These are phyloP conservation scores for Phrynocephalus versicolor DNA, from an alignment of 2,113 vertebrate species.

Conservation along the genomic window DNA sequence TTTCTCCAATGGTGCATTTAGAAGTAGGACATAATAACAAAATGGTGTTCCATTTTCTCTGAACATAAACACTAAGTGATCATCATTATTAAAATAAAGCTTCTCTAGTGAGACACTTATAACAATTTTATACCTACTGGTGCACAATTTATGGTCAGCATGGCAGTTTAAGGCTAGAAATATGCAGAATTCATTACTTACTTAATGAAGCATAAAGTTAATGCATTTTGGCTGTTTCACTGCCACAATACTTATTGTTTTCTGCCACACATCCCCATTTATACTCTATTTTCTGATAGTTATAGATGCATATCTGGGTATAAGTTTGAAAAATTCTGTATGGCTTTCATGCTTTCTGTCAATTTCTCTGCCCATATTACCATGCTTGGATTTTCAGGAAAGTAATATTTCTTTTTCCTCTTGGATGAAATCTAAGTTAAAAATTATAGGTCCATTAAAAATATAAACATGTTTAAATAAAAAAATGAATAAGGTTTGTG, in stretches of 20 bases:
- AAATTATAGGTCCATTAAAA: not conserved
- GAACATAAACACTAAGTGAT: constrained; percentile 59
- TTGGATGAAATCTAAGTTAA: not conserved
- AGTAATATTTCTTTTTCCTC: not conserved
- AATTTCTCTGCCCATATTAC: constrained; percentile 25
- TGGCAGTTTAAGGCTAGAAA: constrained; percentile 59
- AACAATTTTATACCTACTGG: constrained; percentile 53
- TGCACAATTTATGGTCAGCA: constrained; percentile 57
- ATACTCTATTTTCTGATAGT: constrained; percentile 24
- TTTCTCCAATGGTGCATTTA: constrained; percentile 43
- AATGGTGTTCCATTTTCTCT: constrained; percentile 41
- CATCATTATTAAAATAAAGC: constrained; percentile 55
- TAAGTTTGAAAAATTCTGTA: constrained; percentile 30
- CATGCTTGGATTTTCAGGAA: constrained; percentile 29
- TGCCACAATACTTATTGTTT: constrained; percentile 35
- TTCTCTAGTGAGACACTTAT: constrained; percentile 28
- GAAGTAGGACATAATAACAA: constrained; percentile 48
- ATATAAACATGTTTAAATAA: too few relatives aligned
- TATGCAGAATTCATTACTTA: constrained; percentile 62
- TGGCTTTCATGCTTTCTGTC: constrained; percentile 26
- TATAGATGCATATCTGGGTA: constrained; percentile 27
- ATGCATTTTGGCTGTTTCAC: constrained; percentile 53
- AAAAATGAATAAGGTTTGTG: too few relatives aligned
- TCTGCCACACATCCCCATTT: constrained; percentile 40
- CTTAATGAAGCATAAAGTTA: constrained; percentile 63